Evolutionary conservation across 92 coral and sea anemone species (phyloP).

Genomic region (Phenganax marumi): DNA sequence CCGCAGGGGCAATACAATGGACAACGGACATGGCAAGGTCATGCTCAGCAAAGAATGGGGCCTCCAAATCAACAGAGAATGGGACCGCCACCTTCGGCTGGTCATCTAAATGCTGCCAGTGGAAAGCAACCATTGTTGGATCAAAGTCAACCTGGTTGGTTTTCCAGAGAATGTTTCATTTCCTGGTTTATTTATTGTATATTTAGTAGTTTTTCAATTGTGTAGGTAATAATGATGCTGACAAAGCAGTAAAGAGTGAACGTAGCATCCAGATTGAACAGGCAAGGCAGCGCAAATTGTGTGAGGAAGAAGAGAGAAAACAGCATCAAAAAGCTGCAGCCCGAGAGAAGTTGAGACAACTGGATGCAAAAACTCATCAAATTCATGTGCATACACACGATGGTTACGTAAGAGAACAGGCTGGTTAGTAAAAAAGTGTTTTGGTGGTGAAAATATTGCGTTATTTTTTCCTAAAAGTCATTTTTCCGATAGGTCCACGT

Average conservation of each 20-base stretch:
- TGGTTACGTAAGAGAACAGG: constrained; percentile 47
- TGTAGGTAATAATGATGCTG: constrained; percentile 1
- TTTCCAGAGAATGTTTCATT: neutral
- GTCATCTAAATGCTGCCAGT: constrained; percentile 30
- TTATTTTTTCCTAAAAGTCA: neutral
- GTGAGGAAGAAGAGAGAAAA: constrained; percentile 71
- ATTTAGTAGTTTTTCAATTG: neutral
- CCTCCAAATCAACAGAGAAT: constrained; percentile 62
- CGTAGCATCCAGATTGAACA: constrained; percentile 83
- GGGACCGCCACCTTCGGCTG: constrained; percentile 48
- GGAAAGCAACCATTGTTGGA: constrained; percentile 39
- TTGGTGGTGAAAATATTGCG: neutral
- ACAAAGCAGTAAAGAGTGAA: constrained; percentile 59
- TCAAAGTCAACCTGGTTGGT: neutral
- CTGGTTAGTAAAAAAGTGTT: constrained; percentile 14
- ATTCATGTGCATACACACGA: constrained; percentile 42
- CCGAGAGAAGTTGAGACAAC: constrained; percentile 66
- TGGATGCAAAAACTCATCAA: constrained; percentile 62
- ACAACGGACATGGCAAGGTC: constrained; percentile 57
- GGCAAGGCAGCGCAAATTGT: constrained; percentile 86
- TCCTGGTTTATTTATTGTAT: neutral
- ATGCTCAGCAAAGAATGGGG: constrained; percentile 8
- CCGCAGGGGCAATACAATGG: constrained; percentile 49
- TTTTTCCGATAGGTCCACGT: constrained; percentile 65
- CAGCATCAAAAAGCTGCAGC: constrained; percentile 78